Percentiles rank a stretch among this genome's conserved stretches.
Conservation (phyloP, 2,797 vertebrate species). For the Epinephelus coioides region DNA sequence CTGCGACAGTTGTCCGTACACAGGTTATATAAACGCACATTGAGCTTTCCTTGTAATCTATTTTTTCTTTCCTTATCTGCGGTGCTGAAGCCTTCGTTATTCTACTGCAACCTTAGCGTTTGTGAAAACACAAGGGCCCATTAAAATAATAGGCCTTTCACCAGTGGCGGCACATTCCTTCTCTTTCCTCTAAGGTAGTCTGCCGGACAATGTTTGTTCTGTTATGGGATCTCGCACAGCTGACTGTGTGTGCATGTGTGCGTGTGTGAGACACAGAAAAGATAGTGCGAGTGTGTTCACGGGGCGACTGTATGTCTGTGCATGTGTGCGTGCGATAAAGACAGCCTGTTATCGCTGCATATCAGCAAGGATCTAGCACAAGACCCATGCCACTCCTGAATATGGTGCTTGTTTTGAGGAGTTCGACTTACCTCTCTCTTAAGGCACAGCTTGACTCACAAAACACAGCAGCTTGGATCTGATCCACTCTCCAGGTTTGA, state of each 20-base stretch:
- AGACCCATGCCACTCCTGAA: constrained; percentile 58
- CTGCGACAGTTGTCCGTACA: constrained; percentile 39
- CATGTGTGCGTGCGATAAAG: constrained; percentile 41
- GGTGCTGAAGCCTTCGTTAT: constrained; percentile 36
- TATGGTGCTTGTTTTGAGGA: constrained; percentile 57
- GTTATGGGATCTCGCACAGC: constrained; percentile 67
- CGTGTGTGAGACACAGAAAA: constrained; percentile 31
- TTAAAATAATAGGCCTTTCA: constrained; percentile 55
- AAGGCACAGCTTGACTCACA: constrained; percentile 71
- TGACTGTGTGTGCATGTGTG: constrained; percentile 32
- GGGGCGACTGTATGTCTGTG: constrained; percentile 48
- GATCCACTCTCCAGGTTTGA: constrained; percentile 48
- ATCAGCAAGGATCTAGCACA: constrained; percentile 64
- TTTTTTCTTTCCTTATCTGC: constrained; percentile 46
- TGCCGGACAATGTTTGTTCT: constrained; percentile 63
- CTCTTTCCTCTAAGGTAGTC: constrained; percentile 47
- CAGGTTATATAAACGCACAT: constrained; percentile 54
- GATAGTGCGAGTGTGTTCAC: constrained; percentile 16
- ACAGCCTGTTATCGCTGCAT: constrained; percentile 54
- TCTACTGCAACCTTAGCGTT: constrained; percentile 57
- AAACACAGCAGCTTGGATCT: constrained; percentile 55
- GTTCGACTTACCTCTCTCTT: constrained; percentile 55
- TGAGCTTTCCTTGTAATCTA: constrained; percentile 37
- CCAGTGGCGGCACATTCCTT: constrained; percentile 44
- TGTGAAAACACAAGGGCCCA: constrained; percentile 54